phyloP scores from a whole-genome alignment of 2,797 vertebrate species.

The Stomatorhinus walkeri region DNA sequence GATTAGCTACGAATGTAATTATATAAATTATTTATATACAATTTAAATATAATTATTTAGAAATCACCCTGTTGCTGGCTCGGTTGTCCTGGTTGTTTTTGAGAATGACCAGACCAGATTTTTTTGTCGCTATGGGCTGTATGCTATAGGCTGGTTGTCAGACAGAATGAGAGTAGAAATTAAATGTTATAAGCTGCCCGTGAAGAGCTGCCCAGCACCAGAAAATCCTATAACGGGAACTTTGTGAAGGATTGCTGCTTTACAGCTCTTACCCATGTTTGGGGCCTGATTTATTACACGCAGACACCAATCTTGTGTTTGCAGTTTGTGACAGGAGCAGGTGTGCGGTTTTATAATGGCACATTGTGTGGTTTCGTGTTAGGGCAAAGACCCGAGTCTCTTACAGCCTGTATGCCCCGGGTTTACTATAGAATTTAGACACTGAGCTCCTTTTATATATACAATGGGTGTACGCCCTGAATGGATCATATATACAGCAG shows the following conservation, averaged over 20 bases:
- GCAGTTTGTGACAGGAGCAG: neutral
- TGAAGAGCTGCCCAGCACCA: neutral
- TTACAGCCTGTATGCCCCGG: neutral
- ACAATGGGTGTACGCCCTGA: neutral
- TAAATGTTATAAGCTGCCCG: neutral
- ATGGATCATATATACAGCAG: neutral
- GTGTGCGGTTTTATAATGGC: neutral
- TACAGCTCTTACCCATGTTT: neutral
- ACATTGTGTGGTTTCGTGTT: neutral
- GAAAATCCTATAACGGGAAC: neutral
- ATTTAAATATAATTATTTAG: neutral
- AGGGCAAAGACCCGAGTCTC: neutral
- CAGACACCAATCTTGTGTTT: neutral
- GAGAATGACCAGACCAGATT: neutral
- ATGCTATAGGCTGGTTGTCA: neutral
- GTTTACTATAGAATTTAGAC: neutral
- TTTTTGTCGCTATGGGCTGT: neutral
- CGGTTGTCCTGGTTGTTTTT: neutral
- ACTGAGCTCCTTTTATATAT: neutral
- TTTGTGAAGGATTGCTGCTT: neutral
- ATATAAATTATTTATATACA: slow-evolving; percentile 2
- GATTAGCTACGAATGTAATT: slow-evolving; percentile 9
- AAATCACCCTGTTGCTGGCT: neutral
- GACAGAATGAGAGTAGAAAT: neutral
- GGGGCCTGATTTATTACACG: neutral